Evolutionary conservation across 2,113 vertebrate genomes (phyloP), one percentile per base, ranked within the genome.

Genomic region (Pavo muticus): DNA sequence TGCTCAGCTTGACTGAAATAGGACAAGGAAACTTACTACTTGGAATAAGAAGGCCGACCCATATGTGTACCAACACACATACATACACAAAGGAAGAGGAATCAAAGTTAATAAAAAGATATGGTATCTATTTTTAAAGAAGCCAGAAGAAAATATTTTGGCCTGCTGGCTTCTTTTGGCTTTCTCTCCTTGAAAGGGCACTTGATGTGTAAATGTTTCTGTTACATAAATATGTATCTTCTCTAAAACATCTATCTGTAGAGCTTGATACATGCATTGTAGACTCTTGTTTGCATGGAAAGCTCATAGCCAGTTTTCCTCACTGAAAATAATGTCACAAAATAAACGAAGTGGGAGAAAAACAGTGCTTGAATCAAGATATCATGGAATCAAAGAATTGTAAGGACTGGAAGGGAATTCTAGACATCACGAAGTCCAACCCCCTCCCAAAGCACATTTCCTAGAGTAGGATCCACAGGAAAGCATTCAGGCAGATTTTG

Each of bases 41-140:
- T 30, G 35, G 70, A 67, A 21, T 67, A 79, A 71, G 75, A 48
- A 86, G 39, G 72, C 23, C 25, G 59, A 83, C 16, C 29, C 47
- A 32, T 3, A 1, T 11, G 59, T 44, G n/a, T 9, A 40, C 6
- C 35, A 4, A 42, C 0, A 35, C 0, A 48, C 6, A 76, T 13
- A 42, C 18, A 16, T 10, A 54, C 52, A 54, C 52, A 54, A 16
- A 29, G 52, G 27, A 54, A 54, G 52, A 54, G 14, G 1, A 79
- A 77, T 59, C 64, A 74, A 67, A 77, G 14, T 19, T 67, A 50
- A 79, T 54, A 14, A 32, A 1, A 10, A 70, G 70, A 50, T 7
- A 9, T 1, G 2, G 1, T 7, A 1, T 1, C 29, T 83, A 4
- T 45, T 80, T 67, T 86, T 74, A 71, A 88, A 11, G 23, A 72